These are phyloP conservation scores for Fistularia commersonii DNA, from an alignment of 2,797 vertebrate species.

Conservation along the genomic window DNA sequence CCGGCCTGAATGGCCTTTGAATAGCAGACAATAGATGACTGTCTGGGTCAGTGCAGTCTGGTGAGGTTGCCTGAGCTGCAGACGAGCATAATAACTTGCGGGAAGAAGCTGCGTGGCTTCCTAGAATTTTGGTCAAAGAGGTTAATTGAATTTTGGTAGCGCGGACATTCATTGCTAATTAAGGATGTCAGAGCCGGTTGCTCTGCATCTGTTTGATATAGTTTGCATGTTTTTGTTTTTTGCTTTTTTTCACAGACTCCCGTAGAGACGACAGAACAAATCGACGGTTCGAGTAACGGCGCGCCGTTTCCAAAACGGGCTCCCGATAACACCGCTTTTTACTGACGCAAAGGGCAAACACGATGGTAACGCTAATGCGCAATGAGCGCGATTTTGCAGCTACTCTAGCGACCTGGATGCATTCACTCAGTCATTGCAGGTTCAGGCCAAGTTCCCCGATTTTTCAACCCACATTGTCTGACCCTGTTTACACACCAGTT, in stretches of 20 bases:
- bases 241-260: neutral
- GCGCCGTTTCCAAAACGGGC: slow-evolving; percentile 12
- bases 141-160: slow-evolving; percentile 28
- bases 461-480: slow-evolving; percentile 26
- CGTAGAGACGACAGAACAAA: slow-evolving; percentile 26
- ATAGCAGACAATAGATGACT: slow-evolving; percentile 19
- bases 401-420: slow-evolving; percentile 17
- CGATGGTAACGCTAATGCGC: slow-evolving; percentile 17
- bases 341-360: slow-evolving; percentile 25
- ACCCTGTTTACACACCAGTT: slow-evolving; percentile 34
- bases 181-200: slow-evolving; percentile 14
- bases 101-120: slow-evolving; percentile 7
- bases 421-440: slow-evolving; percentile 21
- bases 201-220: slow-evolving; percentile 26
- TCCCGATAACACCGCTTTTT: slow-evolving; percentile 20
- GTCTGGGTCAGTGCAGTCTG: slow-evolving; percentile 22
- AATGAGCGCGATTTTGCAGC: slow-evolving; percentile 9
- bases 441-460: slow-evolving; percentile 24
- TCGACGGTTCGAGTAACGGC: slow-evolving; percentile 22
- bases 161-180: slow-evolving; percentile 30
- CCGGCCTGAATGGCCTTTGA: slow-evolving; percentile 22
- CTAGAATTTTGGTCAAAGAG: slow-evolving; percentile 20
- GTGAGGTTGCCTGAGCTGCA: slow-evolving; percentile 14
- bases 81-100: slow-evolving; percentile 6
- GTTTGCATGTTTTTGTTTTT: slow-evolving; percentile 16